These are phyloP conservation scores for Malurus cyaneus DNA, from an alignment of 2,113 vertebrate genomes.

Conservation along the genomic window DNA sequence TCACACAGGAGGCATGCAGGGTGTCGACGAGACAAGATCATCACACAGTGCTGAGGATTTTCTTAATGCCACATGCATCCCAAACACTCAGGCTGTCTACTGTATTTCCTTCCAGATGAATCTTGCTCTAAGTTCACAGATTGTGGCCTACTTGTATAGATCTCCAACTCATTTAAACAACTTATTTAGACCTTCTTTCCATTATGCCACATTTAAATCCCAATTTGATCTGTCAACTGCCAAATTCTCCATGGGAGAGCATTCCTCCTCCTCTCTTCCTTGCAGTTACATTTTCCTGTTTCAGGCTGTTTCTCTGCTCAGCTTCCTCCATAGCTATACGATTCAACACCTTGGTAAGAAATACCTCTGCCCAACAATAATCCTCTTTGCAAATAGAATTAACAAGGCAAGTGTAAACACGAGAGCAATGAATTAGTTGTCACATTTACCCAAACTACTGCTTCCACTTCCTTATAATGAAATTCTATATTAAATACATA, in stretches of 20 bases:
- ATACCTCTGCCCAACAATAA: not conserved
- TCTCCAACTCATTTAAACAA: not conserved
- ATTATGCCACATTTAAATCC: not conserved
- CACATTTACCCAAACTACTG: not conserved
- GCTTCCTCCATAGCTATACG: not conserved
- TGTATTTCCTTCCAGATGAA: not conserved
- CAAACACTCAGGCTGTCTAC: not conserved
- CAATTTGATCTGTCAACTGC: not conserved
- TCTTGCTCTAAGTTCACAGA: not conserved
- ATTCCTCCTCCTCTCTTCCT: not conserved
- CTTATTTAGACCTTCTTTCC: not conserved
- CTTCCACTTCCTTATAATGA: not conserved
- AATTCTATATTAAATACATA: not conserved
- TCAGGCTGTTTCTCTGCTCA: not conserved
- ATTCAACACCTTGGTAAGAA: not conserved
- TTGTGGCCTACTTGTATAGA: rapidly evolving
- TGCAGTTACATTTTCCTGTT: not conserved
- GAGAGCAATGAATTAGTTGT: not conserved
- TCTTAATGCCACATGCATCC: rapidly evolving
- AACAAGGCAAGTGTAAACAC: not conserved
- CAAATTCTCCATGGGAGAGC: not conserved
- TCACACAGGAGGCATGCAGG: rapidly evolving
- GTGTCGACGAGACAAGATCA: not conserved
- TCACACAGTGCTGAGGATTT: not conserved
- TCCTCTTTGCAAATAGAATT: not conserved